phyloP scores from a whole-genome alignment of 2,888 invertebrate genomes.

The Yponomeuta cagnagella region DNA sequence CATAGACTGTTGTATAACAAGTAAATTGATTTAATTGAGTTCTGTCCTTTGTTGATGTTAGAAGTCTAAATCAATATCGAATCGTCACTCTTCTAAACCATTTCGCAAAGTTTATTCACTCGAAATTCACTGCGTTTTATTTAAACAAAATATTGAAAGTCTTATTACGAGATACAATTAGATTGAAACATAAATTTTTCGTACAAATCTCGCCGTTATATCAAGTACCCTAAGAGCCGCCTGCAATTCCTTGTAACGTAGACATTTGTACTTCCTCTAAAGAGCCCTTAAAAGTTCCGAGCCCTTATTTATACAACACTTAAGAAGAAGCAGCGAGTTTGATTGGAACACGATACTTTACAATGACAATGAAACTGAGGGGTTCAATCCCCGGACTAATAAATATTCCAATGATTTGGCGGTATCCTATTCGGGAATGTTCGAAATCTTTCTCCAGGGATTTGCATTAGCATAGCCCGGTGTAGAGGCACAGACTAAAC shows the following conservation, averaged over 20 bases:
- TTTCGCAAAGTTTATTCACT: neutral
- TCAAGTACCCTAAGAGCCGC: neutral
- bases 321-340: neutral
- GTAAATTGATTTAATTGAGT: too few species aligned
- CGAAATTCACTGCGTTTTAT: neutral
- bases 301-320: neutral
- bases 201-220: neutral
- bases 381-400: constrained; percentile 55
- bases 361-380: constrained; percentile 27
- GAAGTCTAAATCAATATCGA: neutral
- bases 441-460: constrained; percentile 66
- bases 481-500: neutral
- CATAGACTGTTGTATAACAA: too few species aligned
- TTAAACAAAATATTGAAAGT: neutral
- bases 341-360: constrained; percentile 6
- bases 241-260: neutral
- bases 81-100: neutral
- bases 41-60: neutral
- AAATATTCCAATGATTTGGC: constrained; percentile 68
- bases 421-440: constrained; percentile 58
- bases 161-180: neutral
- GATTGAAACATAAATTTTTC: neutral
- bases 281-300: neutral
- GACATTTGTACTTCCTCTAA: neutral
- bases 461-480: constrained; percentile 53